A percentile compares a stretch with the other conserved stretches of the same genome.
Evolutionary conservation across 2,797 vertebrate genomes (phyloP).

Genomic region (Malacoctenus gilli): DNA sequence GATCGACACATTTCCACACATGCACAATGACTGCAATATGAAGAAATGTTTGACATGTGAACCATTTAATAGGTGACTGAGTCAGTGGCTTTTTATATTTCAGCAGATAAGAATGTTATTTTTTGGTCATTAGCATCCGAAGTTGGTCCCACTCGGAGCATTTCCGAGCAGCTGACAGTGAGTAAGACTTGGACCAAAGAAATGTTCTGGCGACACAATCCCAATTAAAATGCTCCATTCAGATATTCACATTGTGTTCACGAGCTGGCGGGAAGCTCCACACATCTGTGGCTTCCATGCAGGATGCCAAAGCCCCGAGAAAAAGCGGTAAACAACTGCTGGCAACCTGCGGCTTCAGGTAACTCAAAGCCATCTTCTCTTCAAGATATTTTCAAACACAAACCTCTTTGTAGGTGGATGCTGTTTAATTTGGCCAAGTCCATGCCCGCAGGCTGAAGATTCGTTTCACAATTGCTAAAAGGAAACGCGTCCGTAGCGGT

Average conservation of each 20-base stretch:
- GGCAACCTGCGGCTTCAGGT: conserved; percentile 20
- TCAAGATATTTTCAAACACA: not conserved
- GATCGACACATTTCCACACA: too few species aligned
- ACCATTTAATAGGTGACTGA: not conserved
- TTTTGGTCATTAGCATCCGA: conserved; percentile 9
- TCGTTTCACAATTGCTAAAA: not conserved
- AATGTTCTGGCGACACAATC: conserved; percentile 25
- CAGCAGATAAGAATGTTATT: not conserved
- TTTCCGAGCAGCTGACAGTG: conserved; percentile 36
- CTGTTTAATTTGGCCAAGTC: not conserved
- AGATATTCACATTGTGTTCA: conserved; percentile 32
- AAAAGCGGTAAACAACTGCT: conserved; percentile 44
- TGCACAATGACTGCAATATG: too few species aligned
- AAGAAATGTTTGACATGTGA: too few species aligned
- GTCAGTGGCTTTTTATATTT: not conserved
- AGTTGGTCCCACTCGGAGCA: conserved; percentile 6
- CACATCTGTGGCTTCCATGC: conserved; percentile 53
- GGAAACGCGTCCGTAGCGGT: not conserved
- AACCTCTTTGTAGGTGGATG: not conserved
- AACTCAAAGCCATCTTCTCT: not conserved
- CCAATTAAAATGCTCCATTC: conserved; percentile 45
- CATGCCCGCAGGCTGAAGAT: not conserved
- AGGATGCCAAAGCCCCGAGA: conserved; percentile 45
- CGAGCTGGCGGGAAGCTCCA: conserved; percentile 49
- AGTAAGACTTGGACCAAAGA: conserved; percentile 38